phyloP scores from a whole-genome alignment of 37 sponge, comb jelly and placozoan genomes.

The Hormiphora californensis region DNA sequence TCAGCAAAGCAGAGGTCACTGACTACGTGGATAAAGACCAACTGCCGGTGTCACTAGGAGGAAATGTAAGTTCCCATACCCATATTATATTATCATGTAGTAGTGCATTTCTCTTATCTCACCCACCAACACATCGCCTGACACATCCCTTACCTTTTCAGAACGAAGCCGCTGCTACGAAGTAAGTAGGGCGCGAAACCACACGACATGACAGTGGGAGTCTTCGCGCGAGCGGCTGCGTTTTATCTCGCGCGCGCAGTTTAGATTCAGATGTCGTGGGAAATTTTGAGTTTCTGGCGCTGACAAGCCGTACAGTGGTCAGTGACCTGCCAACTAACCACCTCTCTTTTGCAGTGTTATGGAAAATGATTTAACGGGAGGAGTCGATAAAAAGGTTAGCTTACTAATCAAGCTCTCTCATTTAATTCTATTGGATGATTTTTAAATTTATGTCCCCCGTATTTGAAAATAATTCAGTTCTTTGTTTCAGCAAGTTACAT shows the following conservation, averaged over 20 bases:
- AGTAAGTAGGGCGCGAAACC: background rate
- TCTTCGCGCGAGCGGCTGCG: background rate
- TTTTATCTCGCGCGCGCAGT: too few species aligned
- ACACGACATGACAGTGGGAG: background rate
- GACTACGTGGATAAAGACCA: constrained; percentile 21
- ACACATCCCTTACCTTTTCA: background rate
- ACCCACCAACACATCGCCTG: too few species aligned
- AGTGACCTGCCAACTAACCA: background rate
- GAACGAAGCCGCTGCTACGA: background rate
- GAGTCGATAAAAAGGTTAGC: background rate
- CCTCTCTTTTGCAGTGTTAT: background rate
- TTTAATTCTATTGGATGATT: background rate
- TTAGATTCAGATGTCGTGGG: background rate
- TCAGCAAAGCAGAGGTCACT: background rate
- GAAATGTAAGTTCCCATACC: background rate
- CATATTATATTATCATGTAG: too few species aligned
- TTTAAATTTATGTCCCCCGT: background rate
- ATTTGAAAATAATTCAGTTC: background rate
- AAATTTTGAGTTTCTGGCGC: too few species aligned
- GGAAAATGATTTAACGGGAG: background rate
- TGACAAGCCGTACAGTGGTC: background rate
- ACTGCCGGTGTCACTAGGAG: constrained; percentile 17
- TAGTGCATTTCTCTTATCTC: too few species aligned
- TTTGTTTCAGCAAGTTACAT: background rate
- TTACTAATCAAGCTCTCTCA: background rate